Evolutionary conservation across 2,113 vertebrate species (phyloP).

Genomic region (Aphelocoma coerulescens): DNA sequence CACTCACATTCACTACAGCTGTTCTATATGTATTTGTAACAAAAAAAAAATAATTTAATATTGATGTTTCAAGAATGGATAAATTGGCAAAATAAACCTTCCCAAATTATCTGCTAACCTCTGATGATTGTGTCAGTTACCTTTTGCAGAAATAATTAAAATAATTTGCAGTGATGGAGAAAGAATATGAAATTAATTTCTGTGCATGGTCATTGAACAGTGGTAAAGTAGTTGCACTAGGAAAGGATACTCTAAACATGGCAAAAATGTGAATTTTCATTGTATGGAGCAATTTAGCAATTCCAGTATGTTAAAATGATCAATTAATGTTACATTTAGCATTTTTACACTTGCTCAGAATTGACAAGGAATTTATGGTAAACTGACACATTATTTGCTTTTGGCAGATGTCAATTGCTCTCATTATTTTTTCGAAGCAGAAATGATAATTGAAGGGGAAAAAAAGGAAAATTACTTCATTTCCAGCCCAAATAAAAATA

Average conservation of each 20-base stretch:
- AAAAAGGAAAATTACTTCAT: background rate
- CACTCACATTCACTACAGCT: background rate
- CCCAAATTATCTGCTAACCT: constrained; percentile 5
- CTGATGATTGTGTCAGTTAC: constrained; percentile 27
- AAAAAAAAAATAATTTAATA: background rate
- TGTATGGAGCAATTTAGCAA: background rate
- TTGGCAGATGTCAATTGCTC: background rate
- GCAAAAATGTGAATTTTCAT: background rate
- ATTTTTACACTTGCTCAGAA: background rate
- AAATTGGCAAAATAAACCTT: constrained; percentile 29
- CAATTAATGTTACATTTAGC: background rate
- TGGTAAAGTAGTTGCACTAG: background rate
- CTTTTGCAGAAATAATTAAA: constrained; percentile 47
- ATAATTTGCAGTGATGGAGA: constrained; percentile 18
- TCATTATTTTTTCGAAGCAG: constrained; percentile 4
- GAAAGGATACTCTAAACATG: background rate
- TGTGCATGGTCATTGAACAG: background rate
- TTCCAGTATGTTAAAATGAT: background rate
- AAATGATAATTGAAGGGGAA: background rate
- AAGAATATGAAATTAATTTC: constrained; percentile 24
- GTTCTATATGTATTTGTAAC: background rate
- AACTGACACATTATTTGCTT: background rate
- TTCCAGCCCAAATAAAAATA: background rate
- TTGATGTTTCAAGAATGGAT: background rate
- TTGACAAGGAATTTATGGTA: background rate